phyloP scores from a whole-genome alignment of 2,113 vertebrate species.

The Myotis davidii region DNA sequence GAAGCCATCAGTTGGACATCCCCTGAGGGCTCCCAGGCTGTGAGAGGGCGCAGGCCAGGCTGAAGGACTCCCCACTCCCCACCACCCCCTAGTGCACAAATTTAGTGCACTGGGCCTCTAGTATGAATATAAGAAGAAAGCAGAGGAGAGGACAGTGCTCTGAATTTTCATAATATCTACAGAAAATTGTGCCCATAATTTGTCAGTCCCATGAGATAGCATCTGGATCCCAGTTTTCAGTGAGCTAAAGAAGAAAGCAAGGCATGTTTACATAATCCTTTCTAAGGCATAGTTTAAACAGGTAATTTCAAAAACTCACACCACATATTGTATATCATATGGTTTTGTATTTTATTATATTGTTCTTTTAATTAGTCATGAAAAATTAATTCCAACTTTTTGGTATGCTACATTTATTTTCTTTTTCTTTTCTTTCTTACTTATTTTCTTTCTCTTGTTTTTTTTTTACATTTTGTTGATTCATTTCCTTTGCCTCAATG shows the following conservation, averaged over 20 bases:
- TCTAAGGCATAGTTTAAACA: background rate
- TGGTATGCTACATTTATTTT: rapidly evolving
- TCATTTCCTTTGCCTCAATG: background rate
- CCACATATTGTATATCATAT: background rate
- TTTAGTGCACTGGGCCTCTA: too few species aligned
- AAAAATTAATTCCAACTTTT: background rate
- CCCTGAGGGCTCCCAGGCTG: too few species aligned
- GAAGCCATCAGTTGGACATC: too few species aligned
- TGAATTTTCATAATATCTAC: background rate
- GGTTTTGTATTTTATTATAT: background rate
- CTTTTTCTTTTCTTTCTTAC: too few species aligned
- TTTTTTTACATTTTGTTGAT: background rate
- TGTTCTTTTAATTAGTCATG: background rate
- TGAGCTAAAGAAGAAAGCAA: background rate
- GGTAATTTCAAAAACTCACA: background rate
- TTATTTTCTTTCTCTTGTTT: background rate
- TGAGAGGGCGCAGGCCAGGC: too few species aligned
- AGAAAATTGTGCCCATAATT: background rate
- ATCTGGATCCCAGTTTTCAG: background rate
- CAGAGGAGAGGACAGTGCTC: background rate
- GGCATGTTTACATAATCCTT: background rate
- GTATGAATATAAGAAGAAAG: too few species aligned
- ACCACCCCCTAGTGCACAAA: too few species aligned
- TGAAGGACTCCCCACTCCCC: too few species aligned
- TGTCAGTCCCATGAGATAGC: background rate